These are phyloP conservation scores for Gallinago paraguaiae DNA, from an alignment of 2,113 vertebrate genomes.

Conservation along the genomic window DNA sequence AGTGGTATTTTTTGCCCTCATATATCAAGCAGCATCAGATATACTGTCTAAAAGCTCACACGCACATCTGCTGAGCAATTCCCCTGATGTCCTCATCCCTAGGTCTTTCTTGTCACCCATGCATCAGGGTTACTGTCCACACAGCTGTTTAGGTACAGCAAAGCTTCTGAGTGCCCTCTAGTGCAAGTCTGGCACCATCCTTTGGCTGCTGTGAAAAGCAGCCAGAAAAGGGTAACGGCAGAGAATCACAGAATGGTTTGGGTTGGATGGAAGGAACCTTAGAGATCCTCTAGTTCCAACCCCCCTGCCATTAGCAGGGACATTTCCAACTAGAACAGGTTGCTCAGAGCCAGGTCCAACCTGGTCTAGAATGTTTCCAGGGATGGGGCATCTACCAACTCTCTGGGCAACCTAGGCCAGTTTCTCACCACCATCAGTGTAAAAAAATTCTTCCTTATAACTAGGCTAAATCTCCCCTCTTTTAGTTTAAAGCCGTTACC, in stretches of 20 bases:
- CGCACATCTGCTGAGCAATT: neutral
- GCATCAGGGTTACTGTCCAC: neutral
- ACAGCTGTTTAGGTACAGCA: accelerated
- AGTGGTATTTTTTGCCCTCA: neutral
- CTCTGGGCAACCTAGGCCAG: neutral
- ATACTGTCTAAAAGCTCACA: neutral
- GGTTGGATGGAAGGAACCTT: neutral
- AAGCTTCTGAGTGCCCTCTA: neutral
- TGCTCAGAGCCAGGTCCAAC: neutral
- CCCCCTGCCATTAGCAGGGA: neutral
- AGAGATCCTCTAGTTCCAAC: neutral
- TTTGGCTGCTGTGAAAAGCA: neutral
- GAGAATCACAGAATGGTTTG: neutral
- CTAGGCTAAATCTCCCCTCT: neutral
- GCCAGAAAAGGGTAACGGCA: neutral
- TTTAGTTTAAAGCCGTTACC: neutral
- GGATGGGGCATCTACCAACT: neutral
- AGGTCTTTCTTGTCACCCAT: accelerated
- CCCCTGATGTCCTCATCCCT: neutral
- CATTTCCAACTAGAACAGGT: neutral
- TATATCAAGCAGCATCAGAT: accelerated
- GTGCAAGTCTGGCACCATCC: neutral
- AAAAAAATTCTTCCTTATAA: neutral
- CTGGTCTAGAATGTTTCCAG: neutral
- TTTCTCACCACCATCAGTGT: neutral